These are phyloP conservation scores for Chiroxiphia lanceolata DNA, from an alignment of 2,797 vertebrate species.

Conservation along the genomic window DNA sequence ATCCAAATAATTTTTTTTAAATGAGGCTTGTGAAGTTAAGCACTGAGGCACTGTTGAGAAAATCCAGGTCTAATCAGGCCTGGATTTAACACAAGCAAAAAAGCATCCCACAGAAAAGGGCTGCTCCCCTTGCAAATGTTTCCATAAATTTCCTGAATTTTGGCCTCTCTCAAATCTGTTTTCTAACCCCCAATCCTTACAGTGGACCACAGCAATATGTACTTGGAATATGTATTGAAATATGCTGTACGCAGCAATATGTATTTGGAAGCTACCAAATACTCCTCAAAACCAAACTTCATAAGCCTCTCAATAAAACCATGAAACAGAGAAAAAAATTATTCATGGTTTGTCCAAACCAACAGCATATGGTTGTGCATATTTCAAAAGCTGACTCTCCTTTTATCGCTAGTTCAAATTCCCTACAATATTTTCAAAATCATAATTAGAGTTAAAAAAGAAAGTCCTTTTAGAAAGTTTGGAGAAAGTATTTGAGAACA, in stretches of 20 bases:
- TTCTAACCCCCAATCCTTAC: background rate
- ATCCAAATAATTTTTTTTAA: background rate
- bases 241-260: background rate
- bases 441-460: background rate
- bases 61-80: background rate
- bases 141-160: background rate
- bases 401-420: background rate
- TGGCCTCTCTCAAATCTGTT: background rate
- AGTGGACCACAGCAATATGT: fast-evolving
- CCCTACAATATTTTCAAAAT: background rate
- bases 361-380: background rate
- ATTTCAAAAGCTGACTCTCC: background rate
- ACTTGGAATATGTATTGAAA: background rate
- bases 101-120: background rate
- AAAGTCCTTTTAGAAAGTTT: background rate
- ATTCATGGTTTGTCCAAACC: background rate
- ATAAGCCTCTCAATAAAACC: background rate
- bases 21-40: background rate
- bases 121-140: background rate
- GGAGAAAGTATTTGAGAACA: background rate
- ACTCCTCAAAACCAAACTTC: background rate
- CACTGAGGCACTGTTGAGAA: background rate
- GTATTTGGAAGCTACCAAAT: background rate
- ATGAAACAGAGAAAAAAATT: background rate
- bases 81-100: background rate